phyloP scores from a whole-genome alignment of 2,113 vertebrate genomes.

The Trematomus loennbergii region DNA sequence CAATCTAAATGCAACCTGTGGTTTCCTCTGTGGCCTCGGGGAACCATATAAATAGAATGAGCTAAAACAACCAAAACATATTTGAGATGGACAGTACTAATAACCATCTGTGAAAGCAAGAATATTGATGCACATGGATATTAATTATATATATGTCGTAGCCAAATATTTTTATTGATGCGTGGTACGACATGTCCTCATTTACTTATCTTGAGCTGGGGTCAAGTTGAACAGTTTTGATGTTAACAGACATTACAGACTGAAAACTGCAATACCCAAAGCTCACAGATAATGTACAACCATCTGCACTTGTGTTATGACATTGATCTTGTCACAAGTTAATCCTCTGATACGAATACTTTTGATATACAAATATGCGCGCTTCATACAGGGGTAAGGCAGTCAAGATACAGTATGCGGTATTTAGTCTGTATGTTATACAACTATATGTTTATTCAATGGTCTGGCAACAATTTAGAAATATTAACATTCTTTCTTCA shows the following conservation, averaged over 20 bases:
- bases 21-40: no score
- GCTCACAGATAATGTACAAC: not conserved
- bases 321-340: not conserved
- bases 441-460: not conserved
- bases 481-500: not conserved
- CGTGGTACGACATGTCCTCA: not conserved
- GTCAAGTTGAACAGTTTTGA: not conserved
- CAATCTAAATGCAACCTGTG: no score
- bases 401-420: not conserved
- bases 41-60: not conserved
- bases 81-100: not conserved
- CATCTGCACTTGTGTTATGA: not conserved
- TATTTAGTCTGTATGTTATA: not conserved
- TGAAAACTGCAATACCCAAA: not conserved
- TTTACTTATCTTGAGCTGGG: not conserved
- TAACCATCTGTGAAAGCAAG: not conserved
- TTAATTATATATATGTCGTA: not conserved
- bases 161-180: not conserved
- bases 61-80: not conserved
- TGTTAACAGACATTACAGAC: not conserved
- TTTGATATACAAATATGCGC: not conserved
- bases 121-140: not conserved
- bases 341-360: not conserved
- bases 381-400: not conserved
- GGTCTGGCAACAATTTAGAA: not conserved